These are phyloP conservation scores for Cephus sareptanus DNA, from an alignment of 2,888 invertebrate genomes.

Conservation along the genomic window DNA sequence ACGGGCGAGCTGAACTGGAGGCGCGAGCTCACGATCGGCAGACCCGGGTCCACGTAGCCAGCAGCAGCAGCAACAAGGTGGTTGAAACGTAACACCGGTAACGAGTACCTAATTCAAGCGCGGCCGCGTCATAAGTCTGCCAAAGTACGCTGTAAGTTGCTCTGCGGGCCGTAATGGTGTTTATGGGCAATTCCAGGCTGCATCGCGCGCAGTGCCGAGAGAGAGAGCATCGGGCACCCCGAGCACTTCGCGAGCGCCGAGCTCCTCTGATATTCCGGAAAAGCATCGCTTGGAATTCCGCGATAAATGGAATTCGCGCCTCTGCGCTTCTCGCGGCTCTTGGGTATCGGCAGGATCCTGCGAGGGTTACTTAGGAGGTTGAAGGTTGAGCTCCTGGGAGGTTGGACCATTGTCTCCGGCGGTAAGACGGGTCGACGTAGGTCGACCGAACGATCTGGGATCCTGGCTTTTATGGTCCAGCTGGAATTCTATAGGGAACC, in stretches of 20 bases:
- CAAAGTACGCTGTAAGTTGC: slow-evolving; percentile 58
- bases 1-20: not conserved
- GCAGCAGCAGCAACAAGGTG: slow-evolving; percentile 21
- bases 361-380: not conserved
- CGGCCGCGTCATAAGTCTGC: slow-evolving; percentile 57
- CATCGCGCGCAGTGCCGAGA: not conserved
- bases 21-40: not conserved
- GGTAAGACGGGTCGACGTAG: not conserved
- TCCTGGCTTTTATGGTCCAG: not conserved
- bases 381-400: not conserved
- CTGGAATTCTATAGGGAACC: not conserved
- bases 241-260: slow-evolving; percentile 7
- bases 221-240: not conserved
- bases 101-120: slow-evolving; percentile 60
- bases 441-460: not conserved
- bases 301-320: slow-evolving; percentile 43
- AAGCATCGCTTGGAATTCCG: slow-evolving; percentile 43
- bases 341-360: not conserved
- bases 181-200: slow-evolving; percentile 55
- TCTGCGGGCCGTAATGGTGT: slow-evolving; percentile 57
- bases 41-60: not conserved
- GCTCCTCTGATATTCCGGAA: slow-evolving; percentile 35
- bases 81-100: slow-evolving; percentile 58
- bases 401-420: not conserved
- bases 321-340: not conserved